Percentiles rank a stretch among this genome's conserved stretches.
These are phyloP conservation scores for Cataglyphis altisquamis DNA, from an alignment of 2,888 invertebrate species.

Conservation along the genomic window DNA sequence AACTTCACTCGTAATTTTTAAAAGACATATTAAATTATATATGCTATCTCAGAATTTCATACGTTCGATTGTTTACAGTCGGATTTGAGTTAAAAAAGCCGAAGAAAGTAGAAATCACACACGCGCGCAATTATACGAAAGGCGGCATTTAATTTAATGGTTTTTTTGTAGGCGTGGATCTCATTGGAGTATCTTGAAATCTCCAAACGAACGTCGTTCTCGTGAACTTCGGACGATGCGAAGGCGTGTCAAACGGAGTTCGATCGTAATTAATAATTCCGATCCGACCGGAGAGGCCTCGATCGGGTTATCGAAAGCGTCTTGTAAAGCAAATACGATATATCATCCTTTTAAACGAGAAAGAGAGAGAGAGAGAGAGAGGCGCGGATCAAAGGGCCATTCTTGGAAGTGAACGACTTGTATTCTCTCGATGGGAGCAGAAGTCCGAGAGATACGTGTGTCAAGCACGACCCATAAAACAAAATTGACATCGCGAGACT, in stretches of 20 bases:
- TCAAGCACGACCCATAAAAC: slow-evolving; percentile 21
- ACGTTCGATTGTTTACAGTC: not conserved
- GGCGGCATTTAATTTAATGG: slow-evolving; percentile 17
- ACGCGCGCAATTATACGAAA: slow-evolving; percentile 17
- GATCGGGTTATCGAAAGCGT: slow-evolving; percentile 45
- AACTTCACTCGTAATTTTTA: slow-evolving; percentile 3
- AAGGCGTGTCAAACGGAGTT: slow-evolving; percentile 50
- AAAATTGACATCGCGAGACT: slow-evolving; percentile 32
- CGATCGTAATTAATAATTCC: slow-evolving; percentile 51
- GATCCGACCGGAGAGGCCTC: slow-evolving; percentile 21
- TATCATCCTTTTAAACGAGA: slow-evolving; percentile 58
- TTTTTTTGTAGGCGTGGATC: slow-evolving; percentile 47
- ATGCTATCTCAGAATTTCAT: not conserved
- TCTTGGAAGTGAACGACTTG: slow-evolving; percentile 43
- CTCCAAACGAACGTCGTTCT: slow-evolving; percentile 20
- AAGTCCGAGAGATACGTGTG: slow-evolving; percentile 40
- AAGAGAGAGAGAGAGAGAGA: slow-evolving; percentile 5
- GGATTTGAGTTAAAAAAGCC: not conserved
- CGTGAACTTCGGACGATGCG: slow-evolving; percentile 26
- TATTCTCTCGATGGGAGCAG: slow-evolving; percentile 12
- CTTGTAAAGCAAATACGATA: slow-evolving; percentile 56
- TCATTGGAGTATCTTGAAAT: slow-evolving; percentile 41
- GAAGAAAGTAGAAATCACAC: slow-evolving; percentile 16
- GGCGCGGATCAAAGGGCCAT: slow-evolving; percentile 18
- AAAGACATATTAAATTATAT: not conserved